Evolutionary conservation across 2,888 invertebrate species (phyloP), one percentile per base, ranked within the genome.

Genomic region (Pilophorus perplexus): DNA sequence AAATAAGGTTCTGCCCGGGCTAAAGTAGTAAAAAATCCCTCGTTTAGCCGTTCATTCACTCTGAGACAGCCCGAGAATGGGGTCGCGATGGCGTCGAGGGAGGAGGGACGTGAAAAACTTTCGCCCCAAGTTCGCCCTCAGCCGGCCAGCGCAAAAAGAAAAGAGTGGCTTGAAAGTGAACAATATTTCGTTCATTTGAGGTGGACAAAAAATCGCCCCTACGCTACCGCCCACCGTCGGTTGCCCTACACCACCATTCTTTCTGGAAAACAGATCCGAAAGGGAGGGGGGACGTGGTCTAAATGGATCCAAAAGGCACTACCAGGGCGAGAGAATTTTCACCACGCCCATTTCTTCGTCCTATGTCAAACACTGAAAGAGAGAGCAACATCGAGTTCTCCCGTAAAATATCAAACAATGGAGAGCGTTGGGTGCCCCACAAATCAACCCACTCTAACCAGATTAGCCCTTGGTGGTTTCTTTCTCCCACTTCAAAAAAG

Each of bases 161-260:
- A 46, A 20, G 23, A 46, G 46, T 46, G 46, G 46, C 23, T 46
- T 46, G 46, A 46, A 46, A 46, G 46, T 46, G 46, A 46, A 46
- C 46, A 46, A 46, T 46, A 46, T 23, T 46, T 46, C 46, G 46
- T 46, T 46, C 46, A 46, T 46, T 46, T 46, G 46, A 46, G 46
- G 46, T 23, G 14, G 46, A 46, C 46, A 46, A 46, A 46, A 46
- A 46, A 46, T 25, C 25, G 46, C 22, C 46, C 46, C 23, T 22
- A 22, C 46, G n/a, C 20, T 20, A 23, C 20, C 18, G 18, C 20
- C 38, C 38, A 2, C 38, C 2, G n/a, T 38, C 38, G 2, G 6
- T 6, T 12, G 38, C 3, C 38, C 6, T 14, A 38, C 38, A 38
- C 14, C 46, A n/a, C n/a, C n/a, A n/a, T n/a, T n/a, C 25, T 46